phyloP scores from a whole-genome alignment of 2,797 vertebrate genomes.

The Antennarius maculatus region DNA sequence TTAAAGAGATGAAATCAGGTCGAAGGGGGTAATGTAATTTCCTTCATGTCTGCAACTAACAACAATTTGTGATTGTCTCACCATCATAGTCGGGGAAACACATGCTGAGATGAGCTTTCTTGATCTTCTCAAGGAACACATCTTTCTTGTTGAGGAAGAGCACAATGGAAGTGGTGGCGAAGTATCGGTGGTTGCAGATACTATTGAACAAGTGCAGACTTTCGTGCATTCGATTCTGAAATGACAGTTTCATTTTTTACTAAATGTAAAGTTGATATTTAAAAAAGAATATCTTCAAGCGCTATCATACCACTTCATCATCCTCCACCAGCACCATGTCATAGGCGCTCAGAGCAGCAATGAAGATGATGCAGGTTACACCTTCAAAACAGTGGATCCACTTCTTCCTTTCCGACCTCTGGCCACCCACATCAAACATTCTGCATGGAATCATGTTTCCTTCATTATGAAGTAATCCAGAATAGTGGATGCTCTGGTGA shows the following conservation, averaged over 20 bases:
- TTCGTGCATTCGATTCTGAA: constrained; percentile 98
- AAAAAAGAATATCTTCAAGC: not conserved
- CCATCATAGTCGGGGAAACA: constrained; percentile 98
- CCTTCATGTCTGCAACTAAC: not conserved
- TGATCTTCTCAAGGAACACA: constrained; percentile 95
- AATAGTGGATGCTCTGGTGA: not conserved
- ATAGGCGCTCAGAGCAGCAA: constrained; percentile 95
- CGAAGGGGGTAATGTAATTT: not conserved
- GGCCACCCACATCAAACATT: constrained; percentile 98
- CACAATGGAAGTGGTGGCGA: constrained; percentile 94
- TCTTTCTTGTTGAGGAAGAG: constrained; percentile 99
- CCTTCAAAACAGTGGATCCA: constrained; percentile 99
- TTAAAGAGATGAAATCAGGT: constrained; percentile 47
- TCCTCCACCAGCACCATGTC: constrained; percentile 99
- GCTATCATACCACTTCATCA: constrained; percentile 92
- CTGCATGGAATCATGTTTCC: constrained; percentile 65
- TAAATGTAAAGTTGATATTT: not conserved
- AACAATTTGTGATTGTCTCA: constrained; percentile 64
- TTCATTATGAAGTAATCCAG: not conserved
- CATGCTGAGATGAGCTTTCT: constrained; percentile 98
- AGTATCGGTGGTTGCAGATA: constrained; percentile 99
- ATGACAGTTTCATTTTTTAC: constrained; percentile 3
- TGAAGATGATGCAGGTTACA: constrained; percentile 99
- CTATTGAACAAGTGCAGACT: constrained; percentile 99
- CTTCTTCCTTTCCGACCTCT: constrained; percentile 98